phyloP scores from a whole-genome alignment of 1,140 invertebrate species.

The Formica selysi region DNA sequence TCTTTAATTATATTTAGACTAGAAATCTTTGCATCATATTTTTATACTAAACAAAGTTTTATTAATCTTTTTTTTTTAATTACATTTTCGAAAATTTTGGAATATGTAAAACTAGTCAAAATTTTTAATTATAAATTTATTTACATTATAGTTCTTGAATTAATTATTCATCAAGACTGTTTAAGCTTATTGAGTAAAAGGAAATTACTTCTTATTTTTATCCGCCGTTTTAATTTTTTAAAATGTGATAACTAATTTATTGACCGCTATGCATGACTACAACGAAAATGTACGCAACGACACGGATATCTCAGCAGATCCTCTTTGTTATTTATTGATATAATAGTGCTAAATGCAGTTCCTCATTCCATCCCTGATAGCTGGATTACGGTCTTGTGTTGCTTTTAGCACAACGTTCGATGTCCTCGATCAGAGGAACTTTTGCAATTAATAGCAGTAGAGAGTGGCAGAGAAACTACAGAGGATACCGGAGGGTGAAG shows the following conservation, averaged over 20 bases:
- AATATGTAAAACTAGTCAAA: background rate
- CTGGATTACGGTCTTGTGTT: constrained; percentile 47
- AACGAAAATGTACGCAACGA: no score
- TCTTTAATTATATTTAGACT: background rate
- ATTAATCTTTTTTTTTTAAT: background rate
- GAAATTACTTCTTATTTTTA: no score
- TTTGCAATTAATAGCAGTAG: constrained; percentile 68
- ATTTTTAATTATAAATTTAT: constrained; percentile 2
- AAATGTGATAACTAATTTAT: no score
- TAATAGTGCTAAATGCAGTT: constrained; percentile 30
- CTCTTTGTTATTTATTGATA: constrained; percentile 32
- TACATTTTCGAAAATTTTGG: background rate
- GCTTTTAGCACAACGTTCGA: constrained; percentile 59
- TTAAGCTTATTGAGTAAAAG: no score
- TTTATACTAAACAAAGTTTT: background rate
- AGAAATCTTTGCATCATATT: background rate
- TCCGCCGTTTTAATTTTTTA: no score
- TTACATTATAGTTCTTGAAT: background rate
- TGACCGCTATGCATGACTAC: no score
- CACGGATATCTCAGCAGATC: background rate
- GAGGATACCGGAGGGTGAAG: constrained; percentile 18
- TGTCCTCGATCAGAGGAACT: constrained; percentile 65
- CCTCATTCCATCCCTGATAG: constrained; percentile 32
- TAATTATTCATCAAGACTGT: no score
- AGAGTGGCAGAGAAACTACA: constrained; percentile 61